Evolutionary conservation across 1,140 invertebrate species (phyloP).

Genomic region (Ridgeia piscesae): DNA sequence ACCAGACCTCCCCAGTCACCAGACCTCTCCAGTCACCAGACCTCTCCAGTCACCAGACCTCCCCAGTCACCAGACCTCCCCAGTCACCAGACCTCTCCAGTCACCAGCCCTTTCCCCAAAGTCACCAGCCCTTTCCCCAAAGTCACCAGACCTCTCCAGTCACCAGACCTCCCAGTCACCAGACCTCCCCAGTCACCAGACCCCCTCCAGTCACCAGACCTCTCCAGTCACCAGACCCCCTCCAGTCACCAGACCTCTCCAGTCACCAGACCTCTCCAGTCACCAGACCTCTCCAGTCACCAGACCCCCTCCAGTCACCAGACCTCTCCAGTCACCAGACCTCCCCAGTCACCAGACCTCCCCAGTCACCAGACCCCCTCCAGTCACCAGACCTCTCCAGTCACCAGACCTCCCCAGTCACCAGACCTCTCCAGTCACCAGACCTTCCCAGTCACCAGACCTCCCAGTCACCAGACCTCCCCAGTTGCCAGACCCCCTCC

Average conservation of each 20-base stretch:
- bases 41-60: neutral
- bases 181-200: neutral
- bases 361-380: no score
- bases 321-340: neutral
- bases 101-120: neutral
- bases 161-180: neutral
- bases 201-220: neutral
- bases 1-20: neutral
- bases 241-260: neutral
- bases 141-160: no score
- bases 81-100: neutral
- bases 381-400: neutral
- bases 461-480: neutral
- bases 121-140: no score
- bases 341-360: neutral
- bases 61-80: neutral
- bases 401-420: no score
- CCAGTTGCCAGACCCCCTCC: no score
- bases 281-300: neutral
- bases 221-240: no score
- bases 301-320: neutral
- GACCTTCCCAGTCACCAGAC: no score
- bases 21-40: neutral
- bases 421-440: neutral
- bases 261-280: neutral